A percentile compares a stretch with the other conserved stretches of the same genome.
Conservation (phyloP, 2,113 vertebrate genomes). For the Meriones unguiculatus region DNA sequence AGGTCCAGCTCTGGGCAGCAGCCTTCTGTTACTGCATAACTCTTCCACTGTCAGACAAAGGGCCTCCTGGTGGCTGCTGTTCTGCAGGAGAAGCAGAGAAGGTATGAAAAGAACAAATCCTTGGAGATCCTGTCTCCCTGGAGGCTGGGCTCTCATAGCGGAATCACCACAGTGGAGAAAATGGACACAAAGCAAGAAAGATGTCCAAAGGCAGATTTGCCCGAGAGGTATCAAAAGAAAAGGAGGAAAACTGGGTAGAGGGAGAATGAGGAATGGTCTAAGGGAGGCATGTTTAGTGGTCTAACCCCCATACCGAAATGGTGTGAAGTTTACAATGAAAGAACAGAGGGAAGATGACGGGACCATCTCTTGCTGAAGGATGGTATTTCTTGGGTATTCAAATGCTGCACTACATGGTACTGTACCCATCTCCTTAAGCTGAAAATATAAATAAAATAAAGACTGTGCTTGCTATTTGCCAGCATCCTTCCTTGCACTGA, state of each 20-base stretch:
- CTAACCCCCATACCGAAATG: constrained; percentile 1
- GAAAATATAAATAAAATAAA: constrained; percentile 46
- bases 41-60: background rate
- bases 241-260: background rate
- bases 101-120: background rate
- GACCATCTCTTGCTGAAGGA: background rate
- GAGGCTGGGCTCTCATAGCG: background rate
- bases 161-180: background rate
- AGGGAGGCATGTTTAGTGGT: background rate
- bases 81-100: background rate
- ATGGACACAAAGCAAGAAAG: background rate
- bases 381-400: background rate
- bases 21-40: constrained; percentile 5
- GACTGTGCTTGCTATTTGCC: background rate
- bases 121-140: background rate
- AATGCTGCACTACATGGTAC: background rate
- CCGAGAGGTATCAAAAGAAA: background rate
- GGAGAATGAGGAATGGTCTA: background rate
- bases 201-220: background rate
- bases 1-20: constrained; percentile 51
- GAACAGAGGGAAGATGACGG: constrained; percentile 58
- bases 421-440: background rate
- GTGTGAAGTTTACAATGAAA: constrained; percentile 30
- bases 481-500: background rate
- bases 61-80: background rate